These are phyloP conservation scores for Microplitis demolitor DNA, from an alignment of 1,140 invertebrate genomes.

Conservation along the genomic window DNA sequence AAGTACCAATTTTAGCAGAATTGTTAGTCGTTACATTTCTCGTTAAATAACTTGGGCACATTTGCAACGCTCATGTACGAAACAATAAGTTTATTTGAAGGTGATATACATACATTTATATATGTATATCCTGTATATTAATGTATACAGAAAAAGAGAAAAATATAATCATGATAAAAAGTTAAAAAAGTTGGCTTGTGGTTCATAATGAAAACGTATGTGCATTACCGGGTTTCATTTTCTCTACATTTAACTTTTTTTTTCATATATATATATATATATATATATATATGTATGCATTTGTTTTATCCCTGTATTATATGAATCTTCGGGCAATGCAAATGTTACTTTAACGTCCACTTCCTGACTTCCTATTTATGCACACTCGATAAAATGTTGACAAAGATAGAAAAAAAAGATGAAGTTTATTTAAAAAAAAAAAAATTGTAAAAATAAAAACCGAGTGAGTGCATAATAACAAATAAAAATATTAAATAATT, in stretches of 20 bases:
- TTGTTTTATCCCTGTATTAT: neutral
- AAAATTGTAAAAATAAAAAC: neutral
- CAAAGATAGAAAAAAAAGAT: neutral
- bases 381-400: conserved; percentile 27
- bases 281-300: neutral
- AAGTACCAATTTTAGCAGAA: neutral
- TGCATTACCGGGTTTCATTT: conserved; percentile 31
- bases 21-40: conserved; percentile 5
- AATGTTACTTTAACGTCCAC: conserved; percentile 33
- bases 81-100: conserved; percentile 13
- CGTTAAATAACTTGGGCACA: conserved; percentile 15
- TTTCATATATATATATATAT: neutral
- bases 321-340: conserved; percentile 23
- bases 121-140: neutral
- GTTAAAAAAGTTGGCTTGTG: conserved; percentile 31
- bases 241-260: conserved; percentile 9
- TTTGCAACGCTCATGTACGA: conserved; percentile 11
- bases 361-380: conserved; percentile 29
- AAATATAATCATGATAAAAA: conserved; percentile 25
- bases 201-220: conserved; percentile 36
- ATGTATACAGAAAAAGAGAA: neutral
- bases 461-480: neutral
- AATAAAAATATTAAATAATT: neutral
- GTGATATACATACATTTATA: neutral
- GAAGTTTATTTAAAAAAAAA: neutral